Base-by-base conservation (phyloP, 2,113 vertebrate genomes). In the Rattus rattus region DNA sequence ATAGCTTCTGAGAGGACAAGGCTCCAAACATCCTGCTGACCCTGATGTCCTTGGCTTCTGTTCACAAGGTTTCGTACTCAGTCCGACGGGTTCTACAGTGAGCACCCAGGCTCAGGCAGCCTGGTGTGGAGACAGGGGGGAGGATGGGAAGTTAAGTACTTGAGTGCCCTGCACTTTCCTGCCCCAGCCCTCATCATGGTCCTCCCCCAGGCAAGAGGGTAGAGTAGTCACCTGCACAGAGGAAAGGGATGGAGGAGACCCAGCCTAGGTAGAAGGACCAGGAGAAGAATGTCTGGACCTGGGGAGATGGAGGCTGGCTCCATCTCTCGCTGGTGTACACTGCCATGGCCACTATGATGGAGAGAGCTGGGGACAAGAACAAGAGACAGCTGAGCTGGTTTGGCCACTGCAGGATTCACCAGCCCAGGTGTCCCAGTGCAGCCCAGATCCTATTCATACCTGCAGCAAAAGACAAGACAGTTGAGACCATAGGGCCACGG, bases 201-300 rank as follows among this genome's bases (percentile, higher is more conserved):
- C 61, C 52, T 69, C 85, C 84, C 85, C 89, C 0, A 0, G 86
- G n/a, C 28, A 19, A 13, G 7, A 20, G 10, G 52, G 2, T 47
- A 4, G 19, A 79, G 3, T 43, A 1, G 47, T 97, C 13, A 98
- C 98, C 98, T 96, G 97, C 3, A 5, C 69, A 79, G 54, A 94
- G 24, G 2, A 75, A 94, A 26, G 97, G 39, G 8, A 69, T 0
- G 0, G 16, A 4, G 0, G 97, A 94, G 81, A 80, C 43, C 98
- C 98, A 98, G 83, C 97, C 98, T 83, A 98, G 77, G 95, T 97
- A 96, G 94, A 97, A 98, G 56, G 97, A 98, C 98, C 98, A 98
- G 79, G 77, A 54, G 63, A 97, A 98, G 94, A 43, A 94, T 7
- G 49, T 9, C 73, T 97, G 97, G 92, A 95, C 12, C 14, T 96